Percentiles rank a stretch among this genome's conserved stretches.
Conservation (phyloP, 2,797 vertebrate genomes). For the Periophthalmus magnuspinnatus region DNA sequence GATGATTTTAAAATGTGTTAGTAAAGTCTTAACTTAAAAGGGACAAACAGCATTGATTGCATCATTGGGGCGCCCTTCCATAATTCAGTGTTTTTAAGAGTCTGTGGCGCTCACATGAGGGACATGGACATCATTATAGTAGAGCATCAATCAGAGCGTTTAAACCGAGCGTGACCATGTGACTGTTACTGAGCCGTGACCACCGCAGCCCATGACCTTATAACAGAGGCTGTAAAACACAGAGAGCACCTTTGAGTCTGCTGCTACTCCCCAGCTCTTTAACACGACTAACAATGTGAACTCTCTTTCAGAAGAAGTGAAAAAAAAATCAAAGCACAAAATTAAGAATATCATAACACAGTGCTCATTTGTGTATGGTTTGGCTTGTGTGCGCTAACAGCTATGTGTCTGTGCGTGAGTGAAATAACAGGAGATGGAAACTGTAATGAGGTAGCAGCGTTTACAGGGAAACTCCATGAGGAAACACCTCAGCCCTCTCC, state of each 20-base stretch:
- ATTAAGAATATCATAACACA: slow-evolving; percentile 34
- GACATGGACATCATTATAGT: slow-evolving; percentile 67
- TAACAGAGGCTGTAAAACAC: slow-evolving; percentile 69
- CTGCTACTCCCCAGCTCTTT: slow-evolving; percentile 17
- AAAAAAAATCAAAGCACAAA: slow-evolving; percentile 11
- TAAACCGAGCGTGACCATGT: slow-evolving; percentile 54
- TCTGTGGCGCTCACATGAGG: slow-evolving; percentile 68
- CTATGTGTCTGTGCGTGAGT: slow-evolving; percentile 22
- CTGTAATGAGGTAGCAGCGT: slow-evolving; percentile 53
- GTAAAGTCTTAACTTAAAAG: neutral
- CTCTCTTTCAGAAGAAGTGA: slow-evolving; percentile 5
- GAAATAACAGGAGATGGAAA: slow-evolving; percentile 68
- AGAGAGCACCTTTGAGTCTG: slow-evolving; percentile 55
- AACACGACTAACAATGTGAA: slow-evolving; percentile 13
- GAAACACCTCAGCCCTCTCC: slow-evolving; percentile 74
- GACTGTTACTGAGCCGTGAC: slow-evolving; percentile 52
- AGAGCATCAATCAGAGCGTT: slow-evolving; percentile 71
- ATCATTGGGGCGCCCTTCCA: slow-evolving; percentile 53
- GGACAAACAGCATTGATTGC: slow-evolving; percentile 32
- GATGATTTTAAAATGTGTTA: neutral
- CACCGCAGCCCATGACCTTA: slow-evolving; percentile 63
- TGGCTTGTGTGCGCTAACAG: slow-evolving; percentile 19
- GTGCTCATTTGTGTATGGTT: slow-evolving; percentile 37
- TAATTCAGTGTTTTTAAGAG: slow-evolving; percentile 72
- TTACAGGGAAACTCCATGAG: slow-evolving; percentile 63